Conservation (phyloP, 2,888 invertebrate genomes). For the Luffia ferchaultella region DNA sequence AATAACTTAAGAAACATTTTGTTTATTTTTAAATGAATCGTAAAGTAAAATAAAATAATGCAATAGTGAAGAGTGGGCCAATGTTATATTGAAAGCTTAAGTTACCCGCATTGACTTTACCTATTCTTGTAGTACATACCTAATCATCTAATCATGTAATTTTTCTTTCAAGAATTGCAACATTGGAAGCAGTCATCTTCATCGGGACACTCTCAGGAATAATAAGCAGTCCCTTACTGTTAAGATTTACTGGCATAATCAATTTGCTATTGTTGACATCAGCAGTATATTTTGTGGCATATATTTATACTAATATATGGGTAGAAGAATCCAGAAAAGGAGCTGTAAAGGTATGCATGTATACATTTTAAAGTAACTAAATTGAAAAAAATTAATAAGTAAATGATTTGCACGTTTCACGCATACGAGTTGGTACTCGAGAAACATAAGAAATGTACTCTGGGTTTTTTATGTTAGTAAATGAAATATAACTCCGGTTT, state of each 20-base stretch:
- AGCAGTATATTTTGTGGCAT: conserved; percentile 41
- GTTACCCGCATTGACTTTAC: no score
- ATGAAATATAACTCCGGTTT: no score
- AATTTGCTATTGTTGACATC: conserved; percentile 55
- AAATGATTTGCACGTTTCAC: neutral
- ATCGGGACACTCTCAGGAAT: conserved; percentile 70
- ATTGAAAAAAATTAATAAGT: no score
- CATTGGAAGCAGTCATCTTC: conserved; percentile 67
- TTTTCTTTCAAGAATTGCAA: conserved; percentile 63
- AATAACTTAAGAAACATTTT: no score
- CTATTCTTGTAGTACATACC: no score
- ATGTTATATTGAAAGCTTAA: no score
- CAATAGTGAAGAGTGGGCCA: no score
- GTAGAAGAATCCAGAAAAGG: conserved; percentile 61
- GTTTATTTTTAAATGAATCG: no score
- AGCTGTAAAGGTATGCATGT: conserved; percentile 32
- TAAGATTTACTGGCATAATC: conserved; percentile 59
- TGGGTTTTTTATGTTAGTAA: no score
- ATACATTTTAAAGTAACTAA: neutral
- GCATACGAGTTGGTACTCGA: neutral
- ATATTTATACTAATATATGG: conserved; percentile 49
- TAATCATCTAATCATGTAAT: conserved; percentile 1
- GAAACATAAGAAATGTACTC: neutral
- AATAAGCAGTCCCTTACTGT: conserved; percentile 66
- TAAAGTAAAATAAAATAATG: no score